Conservation (phyloP, 1,140 invertebrate genomes). For the Drosophila bifasciata region DNA sequence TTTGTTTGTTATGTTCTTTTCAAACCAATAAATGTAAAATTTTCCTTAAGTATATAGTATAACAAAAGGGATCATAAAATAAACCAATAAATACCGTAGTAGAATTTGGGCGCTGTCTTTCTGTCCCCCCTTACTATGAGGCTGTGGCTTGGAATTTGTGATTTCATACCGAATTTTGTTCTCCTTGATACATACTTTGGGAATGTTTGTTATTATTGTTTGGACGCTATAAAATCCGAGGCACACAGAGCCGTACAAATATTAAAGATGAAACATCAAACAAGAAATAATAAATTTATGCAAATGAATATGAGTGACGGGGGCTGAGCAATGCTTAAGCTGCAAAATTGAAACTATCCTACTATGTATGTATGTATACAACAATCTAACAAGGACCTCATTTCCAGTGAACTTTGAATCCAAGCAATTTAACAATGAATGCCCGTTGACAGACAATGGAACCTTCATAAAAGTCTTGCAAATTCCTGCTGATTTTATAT, state of each 20-base stretch:
- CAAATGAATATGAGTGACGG: constrained; percentile 52
- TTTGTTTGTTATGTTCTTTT: constrained; percentile 71
- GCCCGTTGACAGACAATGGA: not conserved
- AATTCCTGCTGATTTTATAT: no score
- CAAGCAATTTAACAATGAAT: constrained; percentile 26
- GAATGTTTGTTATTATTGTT: constrained; percentile 52
- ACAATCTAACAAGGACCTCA: constrained; percentile 52
- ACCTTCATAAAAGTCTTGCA: not conserved
- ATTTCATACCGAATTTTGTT: constrained; percentile 72
- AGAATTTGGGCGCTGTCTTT: constrained; percentile 12
- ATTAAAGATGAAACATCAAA: constrained; percentile 71
- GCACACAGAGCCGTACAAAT: constrained; percentile 31
- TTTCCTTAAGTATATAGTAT: constrained; percentile 79
- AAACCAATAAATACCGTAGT: constrained; percentile 76
- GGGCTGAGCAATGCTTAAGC: constrained; percentile 54
- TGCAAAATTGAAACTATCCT: constrained; percentile 70
- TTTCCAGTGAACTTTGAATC: constrained; percentile 16
- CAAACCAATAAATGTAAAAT: constrained; percentile 81
- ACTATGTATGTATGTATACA: no score
- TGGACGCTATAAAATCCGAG: constrained; percentile 46
- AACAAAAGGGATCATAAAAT: constrained; percentile 80
- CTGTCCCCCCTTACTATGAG: not conserved
- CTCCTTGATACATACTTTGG: constrained; percentile 50
- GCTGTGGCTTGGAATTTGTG: constrained; percentile 39
- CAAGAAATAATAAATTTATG: constrained; percentile 71